phyloP scores from a whole-genome alignment of 2,888 invertebrate genomes.

The Coelinius sp. region DNA sequence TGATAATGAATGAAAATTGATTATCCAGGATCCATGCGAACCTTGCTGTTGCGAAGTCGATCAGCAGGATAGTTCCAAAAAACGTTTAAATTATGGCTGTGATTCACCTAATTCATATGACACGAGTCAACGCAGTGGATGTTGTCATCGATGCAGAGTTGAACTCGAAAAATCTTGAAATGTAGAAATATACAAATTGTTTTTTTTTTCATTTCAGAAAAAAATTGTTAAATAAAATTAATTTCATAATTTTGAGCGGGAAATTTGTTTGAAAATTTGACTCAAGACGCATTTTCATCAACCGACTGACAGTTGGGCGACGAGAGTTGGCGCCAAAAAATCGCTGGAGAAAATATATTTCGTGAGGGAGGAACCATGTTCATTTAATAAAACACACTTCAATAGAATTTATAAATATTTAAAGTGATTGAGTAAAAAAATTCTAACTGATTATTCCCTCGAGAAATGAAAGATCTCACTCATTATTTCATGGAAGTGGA shows the following conservation, averaged over 20 bases:
- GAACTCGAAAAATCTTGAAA: slow-evolving; percentile 2
- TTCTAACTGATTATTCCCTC: background rate
- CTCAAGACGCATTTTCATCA: too few relatives aligned
- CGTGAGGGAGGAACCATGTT: slow-evolving; percentile 2
- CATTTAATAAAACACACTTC: background rate
- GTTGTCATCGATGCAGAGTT: slow-evolving; percentile 49
- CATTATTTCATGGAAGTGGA: slow-evolving; percentile 57
- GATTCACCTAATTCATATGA: slow-evolving; percentile 51
- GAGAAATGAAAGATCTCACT: slow-evolving; percentile 60
- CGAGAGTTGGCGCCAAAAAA: slow-evolving; percentile 27
- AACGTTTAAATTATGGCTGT: slow-evolving; percentile 48
- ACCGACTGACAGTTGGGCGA: background rate
- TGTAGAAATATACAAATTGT: background rate
- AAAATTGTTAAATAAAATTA: too few relatives aligned
- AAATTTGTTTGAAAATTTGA: too few relatives aligned
- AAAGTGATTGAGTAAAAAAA: background rate
- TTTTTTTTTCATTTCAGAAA: too few relatives aligned
- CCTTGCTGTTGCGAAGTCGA: slow-evolving; percentile 48
- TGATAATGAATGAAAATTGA: background rate
- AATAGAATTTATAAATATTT: background rate
- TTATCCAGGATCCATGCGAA: slow-evolving; percentile 50
- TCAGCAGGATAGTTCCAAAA: slow-evolving; percentile 39
- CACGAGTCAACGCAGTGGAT: slow-evolving; percentile 33
- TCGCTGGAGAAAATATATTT: background rate
- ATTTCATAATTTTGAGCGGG: too few relatives aligned